phyloP scores from a whole-genome alignment of 2,797 vertebrate species.

The Spheniscus humboldti region DNA sequence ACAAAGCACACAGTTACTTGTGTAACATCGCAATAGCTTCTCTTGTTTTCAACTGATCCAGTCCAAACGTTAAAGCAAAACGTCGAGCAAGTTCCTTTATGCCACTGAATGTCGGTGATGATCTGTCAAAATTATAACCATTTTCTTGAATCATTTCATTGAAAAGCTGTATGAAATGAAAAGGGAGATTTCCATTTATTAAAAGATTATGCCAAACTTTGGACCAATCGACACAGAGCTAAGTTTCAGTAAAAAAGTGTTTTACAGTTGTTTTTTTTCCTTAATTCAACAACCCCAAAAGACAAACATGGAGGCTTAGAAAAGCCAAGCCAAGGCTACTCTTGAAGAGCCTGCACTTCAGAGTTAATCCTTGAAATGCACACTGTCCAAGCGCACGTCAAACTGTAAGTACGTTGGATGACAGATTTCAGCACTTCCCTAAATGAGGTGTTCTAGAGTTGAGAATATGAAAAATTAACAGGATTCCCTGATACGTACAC shows the following conservation, averaged over 20 bases:
- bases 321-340: neutral
- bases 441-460: neutral
- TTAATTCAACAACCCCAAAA: neutral
- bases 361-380: neutral
- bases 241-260: neutral
- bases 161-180: constrained; percentile 83
- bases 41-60: constrained; percentile 98
- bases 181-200: neutral
- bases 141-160: constrained; percentile 98
- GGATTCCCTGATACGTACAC: neutral
- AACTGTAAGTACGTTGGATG: neutral
- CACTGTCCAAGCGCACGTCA: neutral
- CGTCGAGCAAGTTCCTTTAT: constrained; percentile 98
- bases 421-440: neutral
- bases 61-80: constrained; percentile 97
- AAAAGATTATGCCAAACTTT: neutral
- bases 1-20: constrained; percentile 85
- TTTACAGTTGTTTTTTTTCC: neutral
- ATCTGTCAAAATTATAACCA: constrained; percentile 95
- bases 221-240: neutral
- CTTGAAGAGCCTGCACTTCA: neutral
- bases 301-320: neutral
- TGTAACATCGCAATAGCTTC: constrained; percentile 99
- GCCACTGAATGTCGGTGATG: constrained; percentile 93
- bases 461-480: neutral